These are phyloP conservation scores for Eristalis intricaria DNA, from an alignment of 2,888 invertebrate genomes.

Conservation along the genomic window DNA sequence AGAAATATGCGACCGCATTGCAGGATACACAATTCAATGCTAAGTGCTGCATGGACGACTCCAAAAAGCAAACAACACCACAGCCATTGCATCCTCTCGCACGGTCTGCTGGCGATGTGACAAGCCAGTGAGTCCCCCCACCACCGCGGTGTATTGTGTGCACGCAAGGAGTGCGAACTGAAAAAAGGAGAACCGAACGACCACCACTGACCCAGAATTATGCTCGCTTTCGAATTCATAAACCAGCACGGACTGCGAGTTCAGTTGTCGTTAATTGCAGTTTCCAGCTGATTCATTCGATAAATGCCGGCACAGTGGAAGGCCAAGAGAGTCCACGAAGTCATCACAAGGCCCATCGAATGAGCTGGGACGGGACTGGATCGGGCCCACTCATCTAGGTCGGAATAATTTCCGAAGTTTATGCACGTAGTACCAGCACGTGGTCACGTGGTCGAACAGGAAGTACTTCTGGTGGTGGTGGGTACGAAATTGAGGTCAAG, in stretches of 20 bases:
- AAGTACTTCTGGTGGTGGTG: background rate
- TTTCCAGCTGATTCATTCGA: background rate
- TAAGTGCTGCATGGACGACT: slow-evolving; percentile 5
- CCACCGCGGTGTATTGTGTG: background rate
- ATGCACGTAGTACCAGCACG: background rate
- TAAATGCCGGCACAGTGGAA: too few species aligned
- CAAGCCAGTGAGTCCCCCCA: background rate
- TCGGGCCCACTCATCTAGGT: background rate
- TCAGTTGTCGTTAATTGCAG: background rate
- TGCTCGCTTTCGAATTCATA: background rate
- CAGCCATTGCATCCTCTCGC: slow-evolving; percentile 35
- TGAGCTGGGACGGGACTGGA: background rate
- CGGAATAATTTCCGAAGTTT: background rate
- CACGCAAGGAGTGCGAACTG: too few species aligned
- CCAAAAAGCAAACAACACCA: background rate
- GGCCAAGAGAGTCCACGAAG: background rate
- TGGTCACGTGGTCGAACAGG: too few species aligned
- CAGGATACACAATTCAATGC: slow-evolving; percentile 44
- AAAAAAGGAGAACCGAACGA: background rate
- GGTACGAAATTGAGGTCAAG: background rate
- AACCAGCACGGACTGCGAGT: background rate
- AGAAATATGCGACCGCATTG: slow-evolving; percentile 53
- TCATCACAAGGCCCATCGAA: background rate
- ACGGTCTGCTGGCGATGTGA: slow-evolving; percentile 46
- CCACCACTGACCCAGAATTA: background rate